Percentiles rank a stretch among this genome's conserved stretches.
These are phyloP conservation scores for Boloria euphrosyne DNA, from an alignment of 2,888 invertebrate species.

Conservation along the genomic window DNA sequence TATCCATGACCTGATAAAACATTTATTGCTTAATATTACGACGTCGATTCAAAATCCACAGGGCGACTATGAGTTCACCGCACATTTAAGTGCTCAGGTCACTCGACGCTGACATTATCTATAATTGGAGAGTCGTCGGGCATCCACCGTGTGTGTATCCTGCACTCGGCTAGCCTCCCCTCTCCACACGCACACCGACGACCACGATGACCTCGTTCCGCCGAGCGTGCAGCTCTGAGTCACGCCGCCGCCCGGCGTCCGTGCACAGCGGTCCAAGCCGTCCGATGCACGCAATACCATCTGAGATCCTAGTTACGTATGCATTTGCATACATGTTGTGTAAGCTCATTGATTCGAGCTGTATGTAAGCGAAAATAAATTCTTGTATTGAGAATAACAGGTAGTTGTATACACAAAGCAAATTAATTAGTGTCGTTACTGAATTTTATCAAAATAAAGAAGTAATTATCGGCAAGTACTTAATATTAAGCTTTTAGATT, in stretches of 20 bases:
- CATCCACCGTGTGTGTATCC: conserved; percentile 25
- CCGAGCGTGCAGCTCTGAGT: conserved; percentile 23
- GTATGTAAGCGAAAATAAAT: background rate
- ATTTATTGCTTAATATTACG: conserved; percentile 18
- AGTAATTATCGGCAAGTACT: no score
- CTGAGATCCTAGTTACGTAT: background rate
- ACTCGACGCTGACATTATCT: conserved; percentile 31
- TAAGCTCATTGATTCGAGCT: conserved; percentile 12
- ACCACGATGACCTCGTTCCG: conserved; percentile 23
- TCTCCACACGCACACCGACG: background rate
- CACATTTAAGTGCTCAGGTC: conserved; percentile 23
- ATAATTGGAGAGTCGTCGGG: conserved; percentile 33
- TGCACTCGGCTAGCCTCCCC: conserved; percentile 18
- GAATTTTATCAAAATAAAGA: no score
- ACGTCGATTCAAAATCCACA: conserved; percentile 6
- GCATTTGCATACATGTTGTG: conserved; percentile 1
- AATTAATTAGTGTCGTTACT: no score
- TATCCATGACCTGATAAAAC: conserved; percentile 24
- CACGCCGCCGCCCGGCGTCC: conserved; percentile 1
- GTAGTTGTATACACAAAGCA: no score
- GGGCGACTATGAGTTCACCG: conserved; percentile 11
- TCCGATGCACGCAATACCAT: conserved; percentile 1
- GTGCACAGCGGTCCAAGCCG: background rate
- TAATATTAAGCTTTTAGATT: background rate
- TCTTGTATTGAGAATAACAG: no score